Conservation (phyloP, 2,888 invertebrate genomes). For the Xestia xanthographa region DNA sequence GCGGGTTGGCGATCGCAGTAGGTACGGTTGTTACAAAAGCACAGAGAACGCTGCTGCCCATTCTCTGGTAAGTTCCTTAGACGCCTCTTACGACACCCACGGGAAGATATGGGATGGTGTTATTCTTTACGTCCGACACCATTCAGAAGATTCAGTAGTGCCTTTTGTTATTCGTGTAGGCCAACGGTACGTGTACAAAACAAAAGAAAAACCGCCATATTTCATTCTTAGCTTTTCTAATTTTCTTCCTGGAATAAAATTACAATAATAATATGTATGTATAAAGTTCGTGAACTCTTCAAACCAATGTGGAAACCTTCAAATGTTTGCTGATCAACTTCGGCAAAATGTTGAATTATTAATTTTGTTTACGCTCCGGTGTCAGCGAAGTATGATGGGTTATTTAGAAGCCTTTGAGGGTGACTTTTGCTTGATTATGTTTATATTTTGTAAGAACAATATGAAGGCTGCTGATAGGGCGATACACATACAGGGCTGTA, state of each 20-base stretch:
- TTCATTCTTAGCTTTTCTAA: background rate
- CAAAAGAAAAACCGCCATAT: background rate
- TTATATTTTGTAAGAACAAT: conserved; percentile 18
- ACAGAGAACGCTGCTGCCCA: too few species aligned
- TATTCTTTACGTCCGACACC: too few species aligned
- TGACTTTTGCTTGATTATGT: conserved; percentile 33
- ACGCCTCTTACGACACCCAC: too few species aligned
- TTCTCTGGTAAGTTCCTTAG: too few species aligned
- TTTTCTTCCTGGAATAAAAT: conserved; percentile 21
- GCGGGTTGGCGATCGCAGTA: too few species aligned
- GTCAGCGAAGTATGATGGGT: conserved; percentile 31
- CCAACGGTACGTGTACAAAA: background rate
- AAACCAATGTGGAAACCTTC: conserved; percentile 9
- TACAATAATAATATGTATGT: conserved; percentile 27
- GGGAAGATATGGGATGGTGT: too few species aligned
- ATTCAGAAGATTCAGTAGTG: too few species aligned
- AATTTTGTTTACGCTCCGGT: conserved; percentile 52
- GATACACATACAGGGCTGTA: background rate
- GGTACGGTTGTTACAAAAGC: too few species aligned
- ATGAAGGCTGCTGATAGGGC: background rate
- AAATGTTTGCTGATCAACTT: conserved; percentile 52
- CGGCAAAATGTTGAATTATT: conserved; percentile 39
- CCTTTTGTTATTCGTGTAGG: too few species aligned
- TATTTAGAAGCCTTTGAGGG: conserved; percentile 9
- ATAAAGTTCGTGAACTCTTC: conserved; percentile 36